phyloP scores from a whole-genome alignment of 2,113 vertebrate species.

The Physeter macrocephalus region DNA sequence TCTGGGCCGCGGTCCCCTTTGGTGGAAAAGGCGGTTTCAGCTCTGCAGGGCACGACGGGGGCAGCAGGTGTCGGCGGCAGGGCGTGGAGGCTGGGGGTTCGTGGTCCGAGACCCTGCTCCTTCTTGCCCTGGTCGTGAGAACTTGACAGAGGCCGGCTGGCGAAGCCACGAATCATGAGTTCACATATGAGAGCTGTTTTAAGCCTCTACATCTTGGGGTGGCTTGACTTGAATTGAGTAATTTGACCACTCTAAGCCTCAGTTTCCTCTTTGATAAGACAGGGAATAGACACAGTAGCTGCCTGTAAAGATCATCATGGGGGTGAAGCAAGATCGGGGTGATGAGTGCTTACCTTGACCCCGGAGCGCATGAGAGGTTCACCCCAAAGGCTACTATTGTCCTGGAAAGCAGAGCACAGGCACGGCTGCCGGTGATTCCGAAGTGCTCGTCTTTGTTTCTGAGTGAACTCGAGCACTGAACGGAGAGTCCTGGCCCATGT shows the following conservation, averaged over 20 bases:
- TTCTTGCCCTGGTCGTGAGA: background rate
- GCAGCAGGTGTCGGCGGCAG: background rate
- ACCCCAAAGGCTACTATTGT: background rate
- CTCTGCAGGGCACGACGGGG: background rate
- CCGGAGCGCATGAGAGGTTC: background rate
- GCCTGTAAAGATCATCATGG: background rate
- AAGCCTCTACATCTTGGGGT: background rate
- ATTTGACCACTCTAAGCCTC: background rate
- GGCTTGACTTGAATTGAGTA: background rate
- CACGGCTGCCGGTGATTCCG: rapidly evolving
- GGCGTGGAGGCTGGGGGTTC: background rate
- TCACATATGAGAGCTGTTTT: background rate
- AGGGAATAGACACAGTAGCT: background rate
- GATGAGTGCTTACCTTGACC: background rate
- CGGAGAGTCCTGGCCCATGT: rapidly evolving
- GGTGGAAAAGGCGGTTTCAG: background rate
- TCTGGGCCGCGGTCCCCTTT: background rate
- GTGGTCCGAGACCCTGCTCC: rapidly evolving
- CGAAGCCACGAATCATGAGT: background rate
- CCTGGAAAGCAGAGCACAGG: background rate
- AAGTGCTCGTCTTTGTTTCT: background rate
- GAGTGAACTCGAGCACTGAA: background rate
- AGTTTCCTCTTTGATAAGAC: background rate
- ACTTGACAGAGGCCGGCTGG: background rate
- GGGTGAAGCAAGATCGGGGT: rapidly evolving